Evolutionary conservation across 2,113 vertebrate genomes (phyloP), one percentile per base, ranked within the genome.

Genomic region (Maccullochella peelii): DNA sequence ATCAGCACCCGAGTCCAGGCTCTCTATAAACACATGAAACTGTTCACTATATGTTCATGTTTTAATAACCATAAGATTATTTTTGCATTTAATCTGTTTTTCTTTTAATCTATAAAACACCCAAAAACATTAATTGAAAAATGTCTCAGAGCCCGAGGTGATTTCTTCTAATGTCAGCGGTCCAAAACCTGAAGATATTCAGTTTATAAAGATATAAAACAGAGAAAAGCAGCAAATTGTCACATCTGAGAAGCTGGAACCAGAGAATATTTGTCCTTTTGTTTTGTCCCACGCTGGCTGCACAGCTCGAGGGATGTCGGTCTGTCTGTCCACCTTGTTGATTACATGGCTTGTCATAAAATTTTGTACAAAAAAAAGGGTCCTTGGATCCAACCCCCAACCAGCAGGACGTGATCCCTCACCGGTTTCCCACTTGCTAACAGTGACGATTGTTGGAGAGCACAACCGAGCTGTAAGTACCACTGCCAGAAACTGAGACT

Each of bases 11-110:
- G 0, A 36, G 65, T 72, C 70, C 73, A 55, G 27, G 16, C 27
- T 57, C 65, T 4, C 67, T 7, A 6, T 15, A 5, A 82, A 81
- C 72, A 69, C 42, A 40, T 66, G 23, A 65, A 73, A 80, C 3
- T 3, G 14, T 2, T 68, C 67, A 52, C n/a, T n/a, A n/a, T n/a
- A n/a, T n/a, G n/a, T n/a, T n/a, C n/a, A n/a, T n/a, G n/a, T n/a
- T n/a, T n/a, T n/a, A n/a, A n/a, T n/a, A 14, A 57, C 4, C n/a
- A n/a, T 42, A 27, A 54, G 23, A 58, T 58, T 58, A 21, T 12
- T 61, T 42, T 59, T 58, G 36, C n/a, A 44, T 30, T 30, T 58
- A n/a, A n/a, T 47, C 2, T 7, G 23, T 9, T 49, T 8, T 14
- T 27, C 6, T 73, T 42, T 36, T 27, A 8, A 58, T 23, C 20